phyloP scores from a whole-genome alignment of 2,113 vertebrate genomes.

The Rhegmatorhina hoffmannsi region DNA sequence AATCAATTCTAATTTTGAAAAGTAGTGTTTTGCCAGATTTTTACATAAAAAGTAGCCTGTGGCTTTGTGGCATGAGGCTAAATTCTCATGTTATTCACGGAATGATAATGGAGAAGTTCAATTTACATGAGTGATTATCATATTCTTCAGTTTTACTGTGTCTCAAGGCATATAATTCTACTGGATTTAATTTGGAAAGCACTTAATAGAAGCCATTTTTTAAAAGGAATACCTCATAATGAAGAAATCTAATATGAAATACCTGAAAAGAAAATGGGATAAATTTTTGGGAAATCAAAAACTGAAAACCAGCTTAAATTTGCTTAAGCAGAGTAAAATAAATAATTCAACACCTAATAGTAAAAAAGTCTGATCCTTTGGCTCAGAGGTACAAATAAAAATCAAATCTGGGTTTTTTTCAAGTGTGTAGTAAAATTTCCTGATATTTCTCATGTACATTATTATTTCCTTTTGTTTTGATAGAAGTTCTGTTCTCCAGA shows the following conservation, averaged over 20 bases:
- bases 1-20: neutral
- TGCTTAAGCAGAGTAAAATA: neutral
- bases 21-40: neutral
- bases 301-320: neutral
- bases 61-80: neutral
- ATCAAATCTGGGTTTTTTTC: neutral
- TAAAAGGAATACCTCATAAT: neutral
- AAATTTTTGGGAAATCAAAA: neutral
- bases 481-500: neutral
- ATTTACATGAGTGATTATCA: neutral
- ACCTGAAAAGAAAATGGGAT: neutral
- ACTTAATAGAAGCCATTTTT: neutral
- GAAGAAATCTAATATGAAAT: neutral
- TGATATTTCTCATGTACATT: neutral
- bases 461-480: neutral
- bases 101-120: neutral
- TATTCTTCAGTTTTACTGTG: neutral
- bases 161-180: neutral
- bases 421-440: neutral
- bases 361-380: slow-evolving; percentile 1
- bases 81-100: neutral
- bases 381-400: neutral
- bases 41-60: neutral
- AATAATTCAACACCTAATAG: neutral
- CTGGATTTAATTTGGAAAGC: neutral